Evolutionary conservation across 1,140 invertebrate genomes (phyloP).

Genomic region (Drosophila kanapiae): DNA sequence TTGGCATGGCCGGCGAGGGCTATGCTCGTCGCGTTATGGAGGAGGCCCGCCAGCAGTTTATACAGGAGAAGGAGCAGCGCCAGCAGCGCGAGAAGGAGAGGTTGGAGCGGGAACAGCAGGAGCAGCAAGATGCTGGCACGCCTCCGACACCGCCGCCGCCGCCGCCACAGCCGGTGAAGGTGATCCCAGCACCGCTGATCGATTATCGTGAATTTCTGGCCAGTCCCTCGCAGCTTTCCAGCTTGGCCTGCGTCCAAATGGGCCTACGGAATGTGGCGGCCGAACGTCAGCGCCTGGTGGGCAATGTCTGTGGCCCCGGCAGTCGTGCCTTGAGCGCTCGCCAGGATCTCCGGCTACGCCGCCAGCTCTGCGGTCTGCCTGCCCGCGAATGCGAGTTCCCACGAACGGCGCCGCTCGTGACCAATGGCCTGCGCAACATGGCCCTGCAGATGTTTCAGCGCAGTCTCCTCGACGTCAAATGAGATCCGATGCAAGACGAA

Average conservation of each 20-base stretch:
- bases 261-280: constrained; percentile 83
- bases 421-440: constrained; percentile 63
- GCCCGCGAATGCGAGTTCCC: constrained; percentile 86
- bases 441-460: constrained; percentile 78
- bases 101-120: constrained; percentile 33
- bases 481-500: constrained; percentile 51
- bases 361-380: constrained; percentile 88
- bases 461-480: constrained; percentile 66
- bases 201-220: constrained; percentile 65
- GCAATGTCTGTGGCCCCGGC: constrained; percentile 86
- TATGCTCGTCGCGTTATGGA: constrained; percentile 87
- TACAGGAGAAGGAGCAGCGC: constrained; percentile 53
- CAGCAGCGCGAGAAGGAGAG: constrained; percentile 26
- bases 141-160: too few relatives aligned
- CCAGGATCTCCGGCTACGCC: constrained; percentile 88
- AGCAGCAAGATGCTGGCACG: not conserved
- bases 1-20: constrained; percentile 89
- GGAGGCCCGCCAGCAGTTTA: constrained; percentile 69
- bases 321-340: constrained; percentile 88
- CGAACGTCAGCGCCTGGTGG: constrained; percentile 85
- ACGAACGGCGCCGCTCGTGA: constrained; percentile 60
- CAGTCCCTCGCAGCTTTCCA: constrained; percentile 82
- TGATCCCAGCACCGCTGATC: constrained; percentile 7
- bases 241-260: constrained; percentile 88
- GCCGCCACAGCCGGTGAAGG: constrained; percentile 8